phyloP scores from a whole-genome alignment of 2,113 vertebrate genomes.

The Cyanocitta stelleri region DNA sequence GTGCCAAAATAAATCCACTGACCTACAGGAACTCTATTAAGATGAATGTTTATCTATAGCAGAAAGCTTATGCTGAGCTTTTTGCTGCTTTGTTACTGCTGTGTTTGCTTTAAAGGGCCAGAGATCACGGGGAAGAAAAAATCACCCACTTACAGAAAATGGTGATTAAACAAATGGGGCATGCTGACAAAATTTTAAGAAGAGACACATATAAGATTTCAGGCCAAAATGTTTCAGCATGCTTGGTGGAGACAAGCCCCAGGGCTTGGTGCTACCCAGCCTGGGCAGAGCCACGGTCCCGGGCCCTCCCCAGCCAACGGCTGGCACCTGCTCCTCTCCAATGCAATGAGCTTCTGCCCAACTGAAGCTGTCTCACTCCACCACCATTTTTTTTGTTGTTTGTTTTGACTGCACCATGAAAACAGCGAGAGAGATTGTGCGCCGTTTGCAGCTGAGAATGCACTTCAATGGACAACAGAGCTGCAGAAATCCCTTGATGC shows the following conservation, averaged over 20 bases:
- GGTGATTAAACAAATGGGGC: background rate
- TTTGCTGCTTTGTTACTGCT: background rate
- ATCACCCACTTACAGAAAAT: background rate
- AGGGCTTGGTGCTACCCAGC: fast-evolving
- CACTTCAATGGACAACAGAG: conserved; percentile 59
- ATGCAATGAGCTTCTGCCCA: background rate
- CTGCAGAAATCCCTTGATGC: conserved; percentile 18
- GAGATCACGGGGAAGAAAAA: background rate
- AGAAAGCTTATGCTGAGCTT: background rate
- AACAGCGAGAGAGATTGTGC: conserved; percentile 47
- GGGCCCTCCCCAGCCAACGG: background rate
- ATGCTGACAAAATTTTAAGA: background rate
- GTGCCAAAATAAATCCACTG: conserved; percentile 28
- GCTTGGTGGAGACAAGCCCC: background rate
- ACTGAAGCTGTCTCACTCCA: background rate
- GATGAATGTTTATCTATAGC: background rate
- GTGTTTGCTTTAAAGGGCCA: conserved; percentile 14
- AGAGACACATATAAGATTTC: background rate
- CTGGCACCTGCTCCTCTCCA: background rate
- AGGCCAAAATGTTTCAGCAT: background rate
- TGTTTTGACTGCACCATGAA: background rate
- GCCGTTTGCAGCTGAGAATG: conserved; percentile 63
- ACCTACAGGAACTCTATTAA: background rate
- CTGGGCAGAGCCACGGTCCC: background rate
- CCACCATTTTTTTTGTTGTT: background rate